Evolutionary conservation across 2,113 vertebrate species (phyloP).

Genomic region (Lagenorhynchus albirostris): DNA sequence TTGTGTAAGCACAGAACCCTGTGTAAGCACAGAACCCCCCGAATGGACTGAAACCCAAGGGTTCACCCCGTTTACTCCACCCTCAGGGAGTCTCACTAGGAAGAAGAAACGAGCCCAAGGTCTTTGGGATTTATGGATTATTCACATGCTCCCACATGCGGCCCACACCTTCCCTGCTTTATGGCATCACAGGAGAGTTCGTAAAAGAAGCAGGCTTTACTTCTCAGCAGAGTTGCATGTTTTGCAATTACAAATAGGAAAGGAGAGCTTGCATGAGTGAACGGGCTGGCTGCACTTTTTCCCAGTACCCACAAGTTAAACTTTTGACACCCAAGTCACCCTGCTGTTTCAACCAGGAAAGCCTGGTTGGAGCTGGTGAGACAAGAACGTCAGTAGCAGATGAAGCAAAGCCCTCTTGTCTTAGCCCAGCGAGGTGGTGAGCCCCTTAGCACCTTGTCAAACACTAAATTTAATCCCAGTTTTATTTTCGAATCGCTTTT

Average conservation of each 20-base stretch:
- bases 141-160: fast-evolving
- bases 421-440: constrained; percentile 53
- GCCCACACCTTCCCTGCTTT: not conserved
- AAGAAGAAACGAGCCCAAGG: not conserved
- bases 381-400: constrained; percentile 31
- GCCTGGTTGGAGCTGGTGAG: not conserved
- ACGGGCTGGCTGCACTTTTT: not conserved
- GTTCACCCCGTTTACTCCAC: not conserved
- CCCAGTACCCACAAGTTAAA: constrained; percentile 6
- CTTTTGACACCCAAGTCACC: constrained; percentile 36
- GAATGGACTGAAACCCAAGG: not conserved
- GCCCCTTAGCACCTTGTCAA: constrained; percentile 59
- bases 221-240: not conserved
- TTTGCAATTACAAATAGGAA: not conserved
- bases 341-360: not conserved
- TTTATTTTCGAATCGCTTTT: constrained; percentile 52
- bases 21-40: not conserved
- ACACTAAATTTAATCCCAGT: constrained; percentile 57
- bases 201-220: not conserved
- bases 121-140: not conserved
- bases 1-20: not conserved
- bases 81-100: not conserved
- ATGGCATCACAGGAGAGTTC: not conserved
- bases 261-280: not conserved
- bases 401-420: constrained; percentile 55